phyloP scores from a whole-genome alignment of 2,113 vertebrate species.

The Oenanthe melanoleuca region DNA sequence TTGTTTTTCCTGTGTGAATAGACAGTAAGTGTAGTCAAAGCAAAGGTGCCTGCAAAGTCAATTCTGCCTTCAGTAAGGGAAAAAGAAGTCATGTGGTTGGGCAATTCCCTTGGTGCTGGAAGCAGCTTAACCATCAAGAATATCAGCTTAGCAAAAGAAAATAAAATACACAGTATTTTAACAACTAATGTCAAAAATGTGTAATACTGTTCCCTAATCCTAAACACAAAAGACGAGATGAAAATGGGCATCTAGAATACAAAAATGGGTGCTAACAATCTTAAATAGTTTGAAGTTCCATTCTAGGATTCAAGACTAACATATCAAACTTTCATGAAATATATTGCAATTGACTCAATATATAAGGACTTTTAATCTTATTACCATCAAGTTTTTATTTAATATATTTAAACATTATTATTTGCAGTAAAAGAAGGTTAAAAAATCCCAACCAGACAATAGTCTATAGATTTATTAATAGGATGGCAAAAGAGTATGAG shows the following conservation, averaged over 20 bases:
- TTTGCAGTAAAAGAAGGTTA: background rate
- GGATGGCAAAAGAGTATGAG: background rate
- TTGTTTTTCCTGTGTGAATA: background rate
- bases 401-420: background rate
- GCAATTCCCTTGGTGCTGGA: background rate
- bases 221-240: fast-evolving
- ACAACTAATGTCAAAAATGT: background rate
- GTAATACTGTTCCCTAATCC: background rate
- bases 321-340: background rate
- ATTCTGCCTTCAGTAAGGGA: background rate
- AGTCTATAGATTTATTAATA: background rate
- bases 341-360: background rate
- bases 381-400: background rate
- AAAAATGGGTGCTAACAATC: background rate
- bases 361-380: background rate
- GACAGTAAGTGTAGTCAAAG: background rate
- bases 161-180: background rate
- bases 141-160: background rate
- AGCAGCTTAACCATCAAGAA: background rate
- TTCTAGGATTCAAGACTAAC: background rate
- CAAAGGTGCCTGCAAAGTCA: background rate
- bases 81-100: background rate
- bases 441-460: background rate
- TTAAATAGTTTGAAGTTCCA: background rate
- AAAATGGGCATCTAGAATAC: background rate